phyloP scores from a whole-genome alignment of 2,888 invertebrate genomes.

The Acrocyrtus sp. region DNA sequence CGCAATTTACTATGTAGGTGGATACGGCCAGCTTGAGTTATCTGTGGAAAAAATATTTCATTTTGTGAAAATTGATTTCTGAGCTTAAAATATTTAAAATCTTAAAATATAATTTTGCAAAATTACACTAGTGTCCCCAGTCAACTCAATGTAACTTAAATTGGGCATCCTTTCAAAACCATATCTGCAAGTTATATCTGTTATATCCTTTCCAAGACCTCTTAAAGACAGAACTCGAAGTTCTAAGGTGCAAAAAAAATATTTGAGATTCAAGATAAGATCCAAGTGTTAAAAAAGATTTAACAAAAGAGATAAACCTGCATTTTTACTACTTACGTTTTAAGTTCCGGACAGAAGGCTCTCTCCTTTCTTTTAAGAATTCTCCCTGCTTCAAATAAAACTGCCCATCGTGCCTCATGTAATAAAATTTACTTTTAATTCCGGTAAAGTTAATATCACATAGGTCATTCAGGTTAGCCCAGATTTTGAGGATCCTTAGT shows the following conservation, averaged over 20 bases:
- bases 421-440: slow-evolving; percentile 13
- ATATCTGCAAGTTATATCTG: slow-evolving; percentile 47
- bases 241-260: slow-evolving; percentile 16
- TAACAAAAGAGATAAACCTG: not conserved
- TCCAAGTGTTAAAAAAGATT: not conserved
- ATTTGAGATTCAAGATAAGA: not conserved
- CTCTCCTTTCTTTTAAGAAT: slow-evolving; percentile 7
- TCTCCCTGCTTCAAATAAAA: slow-evolving; percentile 18
- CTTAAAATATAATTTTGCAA: not conserved
- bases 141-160: slow-evolving; percentile 41
- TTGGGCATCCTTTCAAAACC: slow-evolving; percentile 36
- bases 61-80: no score
- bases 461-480: slow-evolving; percentile 50
- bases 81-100: no score
- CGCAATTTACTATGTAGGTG: slow-evolving; percentile 14
- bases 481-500: slow-evolving; percentile 38
- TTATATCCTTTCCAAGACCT: slow-evolving; percentile 40
- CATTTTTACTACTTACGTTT: slow-evolving; percentile 9
- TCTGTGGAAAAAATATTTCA: slow-evolving; percentile 2
- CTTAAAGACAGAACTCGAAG: slow-evolving; percentile 42
- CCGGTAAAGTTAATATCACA: slow-evolving; percentile 56
- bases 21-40: slow-evolving; percentile 14
- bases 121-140: slow-evolving; percentile 41
- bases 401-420: slow-evolving; percentile 16
- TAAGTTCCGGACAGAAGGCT: slow-evolving; percentile 15